phyloP scores from a whole-genome alignment of 2,888 invertebrate genomes.

The Drosophila ezoana region DNA sequence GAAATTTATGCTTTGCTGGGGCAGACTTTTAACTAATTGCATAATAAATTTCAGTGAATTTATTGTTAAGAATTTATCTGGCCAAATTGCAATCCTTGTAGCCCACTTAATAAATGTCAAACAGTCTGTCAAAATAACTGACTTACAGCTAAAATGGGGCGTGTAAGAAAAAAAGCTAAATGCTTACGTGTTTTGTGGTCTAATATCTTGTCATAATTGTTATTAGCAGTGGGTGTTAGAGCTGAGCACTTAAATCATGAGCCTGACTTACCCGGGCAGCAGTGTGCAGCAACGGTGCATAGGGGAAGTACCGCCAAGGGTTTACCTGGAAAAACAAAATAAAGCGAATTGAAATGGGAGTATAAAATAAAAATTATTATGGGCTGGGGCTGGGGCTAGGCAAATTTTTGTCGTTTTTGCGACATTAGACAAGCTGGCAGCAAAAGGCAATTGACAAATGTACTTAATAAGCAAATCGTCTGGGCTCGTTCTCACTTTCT shows the following conservation, averaged over 20 bases:
- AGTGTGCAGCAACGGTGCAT: constrained; percentile 8
- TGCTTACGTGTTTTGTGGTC: constrained; percentile 39
- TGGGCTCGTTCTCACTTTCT: not conserved
- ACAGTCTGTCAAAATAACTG: constrained; percentile 58
- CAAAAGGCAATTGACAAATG: constrained; percentile 1
- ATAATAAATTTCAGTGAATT: constrained; percentile 70
- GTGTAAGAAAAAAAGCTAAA: constrained; percentile 3
- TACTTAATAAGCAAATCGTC: not conserved
- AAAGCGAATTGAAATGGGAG: constrained; percentile 16
- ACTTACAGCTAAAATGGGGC: constrained; percentile 34
- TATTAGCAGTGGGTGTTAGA: constrained; percentile 45
- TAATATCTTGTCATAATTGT: constrained; percentile 52
- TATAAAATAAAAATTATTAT: constrained; percentile 41
- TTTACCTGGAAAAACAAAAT: constrained; percentile 20
- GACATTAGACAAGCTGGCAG: not conserved
- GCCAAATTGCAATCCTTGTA: constrained; percentile 28
- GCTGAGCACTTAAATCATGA: constrained; percentile 42
- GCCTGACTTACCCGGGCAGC: constrained; percentile 48
- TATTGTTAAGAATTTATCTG: constrained; percentile 54
- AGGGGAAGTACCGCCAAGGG: constrained; percentile 37
- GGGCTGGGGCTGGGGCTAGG: constrained; percentile 9
- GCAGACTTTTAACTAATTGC: constrained; percentile 70
- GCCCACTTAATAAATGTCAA: constrained; percentile 56
- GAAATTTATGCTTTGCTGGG: constrained; percentile 39
- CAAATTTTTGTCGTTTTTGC: not conserved